Percentiles rank a stretch among this genome's conserved stretches.
phyloP scores from a whole-genome alignment of 1,140 invertebrate species.

The Condylostylus longicornis region DNA sequence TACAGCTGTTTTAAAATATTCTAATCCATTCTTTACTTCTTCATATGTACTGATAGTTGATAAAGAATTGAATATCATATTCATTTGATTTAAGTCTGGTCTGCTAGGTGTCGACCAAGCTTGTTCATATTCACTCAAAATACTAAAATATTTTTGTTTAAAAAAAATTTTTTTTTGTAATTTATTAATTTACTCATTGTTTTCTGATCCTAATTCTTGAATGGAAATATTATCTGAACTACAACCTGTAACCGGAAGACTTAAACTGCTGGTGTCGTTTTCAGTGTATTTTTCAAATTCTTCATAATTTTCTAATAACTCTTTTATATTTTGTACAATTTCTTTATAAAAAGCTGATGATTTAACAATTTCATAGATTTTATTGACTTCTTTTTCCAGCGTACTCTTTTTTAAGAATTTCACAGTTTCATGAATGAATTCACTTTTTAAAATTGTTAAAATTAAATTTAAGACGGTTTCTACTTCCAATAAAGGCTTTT shows the following conservation, averaged over 20 bases:
- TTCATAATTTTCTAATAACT: conserved; percentile 3
- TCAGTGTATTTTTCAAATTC: conserved; percentile 1
- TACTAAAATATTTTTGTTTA: neutral
- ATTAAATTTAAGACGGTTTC: conserved; percentile 19
- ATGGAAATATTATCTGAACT: neutral
- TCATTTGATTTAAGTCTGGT: conserved; percentile 16
- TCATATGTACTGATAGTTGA: neutral
- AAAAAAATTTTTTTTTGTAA: neutral
- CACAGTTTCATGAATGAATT: conserved; percentile 11
- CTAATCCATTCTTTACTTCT: conserved; percentile 12
- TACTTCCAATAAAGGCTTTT: conserved; percentile 8
- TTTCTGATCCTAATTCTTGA: neutral
- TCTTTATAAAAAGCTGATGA: conserved; percentile 3
- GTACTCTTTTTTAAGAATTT: conserved; percentile 13
- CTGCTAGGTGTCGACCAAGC: conserved; percentile 14
- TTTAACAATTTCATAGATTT: conserved; percentile 14
- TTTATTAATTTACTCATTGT: neutral
- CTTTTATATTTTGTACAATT: neutral
- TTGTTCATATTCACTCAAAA: conserved; percentile 13
- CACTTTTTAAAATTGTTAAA: conserved; percentile 16
- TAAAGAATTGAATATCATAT: conserved; percentile 11
- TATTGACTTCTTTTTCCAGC: conserved; percentile 14
- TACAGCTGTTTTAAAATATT: conserved; percentile 15
- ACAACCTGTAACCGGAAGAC: too few species aligned
- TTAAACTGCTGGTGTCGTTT: too few species aligned